phyloP scores from a whole-genome alignment of 2,888 invertebrate genomes.

The Carabus problematicus region DNA sequence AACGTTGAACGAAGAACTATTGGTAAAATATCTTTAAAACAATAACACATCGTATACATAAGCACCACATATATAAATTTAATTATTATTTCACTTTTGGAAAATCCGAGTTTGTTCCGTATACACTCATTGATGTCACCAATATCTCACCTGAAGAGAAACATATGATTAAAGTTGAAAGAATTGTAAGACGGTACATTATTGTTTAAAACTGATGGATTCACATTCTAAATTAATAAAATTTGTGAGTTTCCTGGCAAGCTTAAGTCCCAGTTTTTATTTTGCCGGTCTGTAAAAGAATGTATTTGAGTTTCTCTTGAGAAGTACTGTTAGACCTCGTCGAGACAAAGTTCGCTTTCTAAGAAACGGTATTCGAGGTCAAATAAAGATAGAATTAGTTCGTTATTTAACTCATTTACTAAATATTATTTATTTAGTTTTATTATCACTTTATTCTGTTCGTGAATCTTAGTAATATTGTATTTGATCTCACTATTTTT shows the following conservation, averaged over 20 bases:
- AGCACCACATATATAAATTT: not conserved
- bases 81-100: not conserved
- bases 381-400: conserved; percentile 14
- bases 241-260: conserved; percentile 5
- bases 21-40: not conserved
- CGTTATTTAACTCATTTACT: not conserved
- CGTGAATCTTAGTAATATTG: no score
- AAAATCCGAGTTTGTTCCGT: conserved; percentile 18
- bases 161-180: conserved; percentile 21
- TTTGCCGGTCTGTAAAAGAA: conserved; percentile 12
- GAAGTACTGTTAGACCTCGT: conserved; percentile 30
- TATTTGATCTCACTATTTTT: not conserved
- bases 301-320: conserved; percentile 18
- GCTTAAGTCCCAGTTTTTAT: conserved; percentile 19
- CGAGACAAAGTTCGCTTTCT: conserved; percentile 31
- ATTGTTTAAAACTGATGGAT: conserved; percentile 4
- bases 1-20: not conserved
- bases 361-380: conserved; percentile 27
- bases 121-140: conserved; percentile 26
- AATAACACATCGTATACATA: not conserved
- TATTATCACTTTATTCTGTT: not conserved
- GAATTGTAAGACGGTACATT: conserved; percentile 28
- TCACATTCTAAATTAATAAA: conserved; percentile 30
- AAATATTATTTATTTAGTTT: not conserved
- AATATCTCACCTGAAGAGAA: conserved; percentile 35